Evolutionary conservation across 2,797 vertebrate genomes (phyloP).

Genomic region (Vespertilio murinus): DNA sequence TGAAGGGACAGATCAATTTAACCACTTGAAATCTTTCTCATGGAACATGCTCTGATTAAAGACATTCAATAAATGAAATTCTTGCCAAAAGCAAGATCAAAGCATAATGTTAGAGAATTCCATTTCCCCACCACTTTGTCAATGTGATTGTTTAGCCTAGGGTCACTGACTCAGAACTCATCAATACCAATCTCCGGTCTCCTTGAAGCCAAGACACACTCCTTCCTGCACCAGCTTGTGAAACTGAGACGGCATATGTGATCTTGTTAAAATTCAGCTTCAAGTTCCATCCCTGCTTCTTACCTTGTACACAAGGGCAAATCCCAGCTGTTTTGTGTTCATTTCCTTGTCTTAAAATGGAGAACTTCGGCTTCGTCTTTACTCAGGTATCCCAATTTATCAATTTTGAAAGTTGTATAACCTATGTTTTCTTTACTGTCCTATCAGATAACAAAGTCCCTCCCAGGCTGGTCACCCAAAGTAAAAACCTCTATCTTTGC

Average conservation of each 20-base stretch:
- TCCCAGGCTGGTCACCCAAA: background rate
- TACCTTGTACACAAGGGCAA: background rate
- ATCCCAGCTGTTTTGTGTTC: background rate
- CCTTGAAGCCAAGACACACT: background rate
- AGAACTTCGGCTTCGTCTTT: background rate
- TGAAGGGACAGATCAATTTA: background rate
- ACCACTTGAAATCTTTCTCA: background rate
- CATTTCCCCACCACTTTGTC: slow-evolving; percentile 2
- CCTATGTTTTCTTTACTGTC: background rate
- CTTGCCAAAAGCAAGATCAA: slow-evolving; percentile 28
- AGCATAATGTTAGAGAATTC: background rate
- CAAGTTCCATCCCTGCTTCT: background rate
- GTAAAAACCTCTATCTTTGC: background rate
- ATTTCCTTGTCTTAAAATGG: background rate
- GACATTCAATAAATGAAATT: slow-evolving; percentile 13
- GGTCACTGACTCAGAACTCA: background rate
- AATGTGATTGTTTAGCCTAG: background rate
- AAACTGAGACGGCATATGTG: background rate
- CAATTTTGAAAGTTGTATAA: background rate
- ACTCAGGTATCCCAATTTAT: background rate
- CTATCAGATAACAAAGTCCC: background rate
- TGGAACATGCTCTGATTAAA: background rate
- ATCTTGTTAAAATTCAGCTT: background rate
- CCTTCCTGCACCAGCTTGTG: background rate
- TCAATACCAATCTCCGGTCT: background rate